Evolutionary conservation across 2,888 invertebrate genomes (phyloP).

Genomic region (Amphipyra berbera): DNA sequence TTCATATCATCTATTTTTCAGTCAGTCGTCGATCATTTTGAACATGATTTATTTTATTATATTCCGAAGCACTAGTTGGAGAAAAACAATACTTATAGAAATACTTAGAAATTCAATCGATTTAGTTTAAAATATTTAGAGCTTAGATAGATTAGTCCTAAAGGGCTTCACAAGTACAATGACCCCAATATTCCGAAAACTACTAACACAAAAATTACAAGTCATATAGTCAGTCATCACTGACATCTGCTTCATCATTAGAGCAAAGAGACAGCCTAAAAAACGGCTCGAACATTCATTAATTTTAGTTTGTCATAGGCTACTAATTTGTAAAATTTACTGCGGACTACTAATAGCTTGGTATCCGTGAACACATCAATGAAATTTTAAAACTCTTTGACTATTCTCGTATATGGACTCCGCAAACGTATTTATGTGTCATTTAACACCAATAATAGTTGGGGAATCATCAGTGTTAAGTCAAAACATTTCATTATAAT

Average conservation of each 20-base stretch:
- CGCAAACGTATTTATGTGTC: conserved; percentile 84
- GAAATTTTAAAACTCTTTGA: conserved; percentile 76
- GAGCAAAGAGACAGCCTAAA: conserved; percentile 74
- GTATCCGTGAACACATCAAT: conserved; percentile 85
- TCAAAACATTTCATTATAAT: conserved; percentile 78
- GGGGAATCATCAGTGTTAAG: conserved; percentile 76
- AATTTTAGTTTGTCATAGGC: conserved; percentile 88
- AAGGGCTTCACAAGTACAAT: conserved; percentile 57
- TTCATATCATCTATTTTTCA: background rate
- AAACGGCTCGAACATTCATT: conserved; percentile 78
- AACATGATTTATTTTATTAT: background rate
- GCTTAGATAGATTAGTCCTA: conserved; percentile 4
- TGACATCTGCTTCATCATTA: conserved; percentile 86
- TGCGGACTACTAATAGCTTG: conserved; percentile 80
- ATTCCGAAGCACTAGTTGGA: no score
- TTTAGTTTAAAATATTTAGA: background rate
- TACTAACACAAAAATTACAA: conserved; percentile 64
- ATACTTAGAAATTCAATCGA: background rate
- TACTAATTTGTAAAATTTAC: conserved; percentile 88
- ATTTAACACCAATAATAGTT: conserved; percentile 81
- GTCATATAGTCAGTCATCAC: conserved; percentile 71
- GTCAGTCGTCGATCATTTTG: background rate
- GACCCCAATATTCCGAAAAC: conserved; percentile 50
- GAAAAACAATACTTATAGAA: background rate
- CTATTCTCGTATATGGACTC: conserved; percentile 64